phyloP scores from a whole-genome alignment of 2,797 vertebrate genomes.

The Carapus acus region DNA sequence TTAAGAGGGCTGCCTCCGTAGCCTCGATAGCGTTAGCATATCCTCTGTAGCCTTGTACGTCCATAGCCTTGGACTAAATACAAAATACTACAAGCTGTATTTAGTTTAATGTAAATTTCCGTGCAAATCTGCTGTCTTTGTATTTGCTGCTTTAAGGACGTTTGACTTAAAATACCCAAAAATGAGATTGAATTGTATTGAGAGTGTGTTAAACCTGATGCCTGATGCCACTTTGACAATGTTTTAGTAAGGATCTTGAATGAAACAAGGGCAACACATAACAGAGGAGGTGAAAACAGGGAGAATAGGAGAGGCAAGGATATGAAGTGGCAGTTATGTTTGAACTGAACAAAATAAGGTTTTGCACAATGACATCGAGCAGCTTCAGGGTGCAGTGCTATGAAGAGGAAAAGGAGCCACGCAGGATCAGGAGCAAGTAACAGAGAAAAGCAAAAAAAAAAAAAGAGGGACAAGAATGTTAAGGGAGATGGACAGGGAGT shows the following conservation, averaged over 20 bases:
- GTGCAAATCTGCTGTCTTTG: no score
- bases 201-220: no score
- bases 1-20: no score
- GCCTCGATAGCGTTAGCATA: no score
- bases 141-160: no score
- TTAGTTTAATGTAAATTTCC: no score
- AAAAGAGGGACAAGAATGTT: conserved; percentile 24
- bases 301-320: conserved; percentile 54
- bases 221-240: conserved; percentile 14
- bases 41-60: no score
- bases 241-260: conserved; percentile 9
- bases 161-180: no score
- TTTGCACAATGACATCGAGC: conserved; percentile 49
- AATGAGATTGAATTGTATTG: no score
- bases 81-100: no score
- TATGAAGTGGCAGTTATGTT: conserved; percentile 50
- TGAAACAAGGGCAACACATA: conserved; percentile 37
- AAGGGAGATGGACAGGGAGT: conserved; percentile 43
- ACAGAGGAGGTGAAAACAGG: conserved; percentile 45
- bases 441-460: conserved; percentile 18
- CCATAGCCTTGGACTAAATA: no score
- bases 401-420: conserved; percentile 10
- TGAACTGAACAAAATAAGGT: conserved; percentile 51
- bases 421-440: conserved; percentile 12
- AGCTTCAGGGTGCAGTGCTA: not conserved